A percentile compares a stretch with the other conserved stretches of the same genome.
Evolutionary conservation across 2,113 vertebrate genomes (phyloP).

Genomic region (Kryptolebias marmoratus): DNA sequence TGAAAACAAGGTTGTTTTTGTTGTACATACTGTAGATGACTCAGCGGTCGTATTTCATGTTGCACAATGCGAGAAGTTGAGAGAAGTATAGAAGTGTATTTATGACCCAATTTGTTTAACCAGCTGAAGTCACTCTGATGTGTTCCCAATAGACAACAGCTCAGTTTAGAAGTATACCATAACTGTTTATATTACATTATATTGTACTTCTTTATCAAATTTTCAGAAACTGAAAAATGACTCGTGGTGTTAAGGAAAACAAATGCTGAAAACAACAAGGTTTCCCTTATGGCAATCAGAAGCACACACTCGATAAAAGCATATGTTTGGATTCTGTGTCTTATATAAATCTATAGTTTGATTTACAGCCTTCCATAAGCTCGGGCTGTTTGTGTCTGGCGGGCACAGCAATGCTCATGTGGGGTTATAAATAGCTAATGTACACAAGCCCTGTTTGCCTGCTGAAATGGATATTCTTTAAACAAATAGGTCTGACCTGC

Average conservation of each 20-base stretch:
- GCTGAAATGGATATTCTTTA: slow-evolving; percentile 73
- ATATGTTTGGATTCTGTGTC: slow-evolving; percentile 52
- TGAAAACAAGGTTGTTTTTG: too few relatives aligned
- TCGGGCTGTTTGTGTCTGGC: slow-evolving; percentile 45
- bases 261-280: slow-evolving; percentile 6
- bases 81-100: too few relatives aligned
- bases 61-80: too few relatives aligned
- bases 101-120: background rate
- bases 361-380: slow-evolving; percentile 61
- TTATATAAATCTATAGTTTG: slow-evolving; percentile 63
- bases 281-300: background rate
- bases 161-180: background rate
- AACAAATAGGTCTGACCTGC: slow-evolving; percentile 57
- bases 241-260: background rate
- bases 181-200: slow-evolving; percentile 10
- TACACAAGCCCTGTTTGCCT: slow-evolving; percentile 66
- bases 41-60: too few relatives aligned
- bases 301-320: slow-evolving; percentile 14
- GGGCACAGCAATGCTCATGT: slow-evolving; percentile 42
- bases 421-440: slow-evolving; percentile 76
- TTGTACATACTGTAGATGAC: too few relatives aligned
- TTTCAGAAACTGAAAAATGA: slow-evolving; percentile 10
- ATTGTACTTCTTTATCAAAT: slow-evolving; percentile 14
- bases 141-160: background rate
- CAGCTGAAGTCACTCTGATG: background rate